Conservation (phyloP, 2,888 invertebrate genomes). For the Drosophila imparisetae region DNA sequence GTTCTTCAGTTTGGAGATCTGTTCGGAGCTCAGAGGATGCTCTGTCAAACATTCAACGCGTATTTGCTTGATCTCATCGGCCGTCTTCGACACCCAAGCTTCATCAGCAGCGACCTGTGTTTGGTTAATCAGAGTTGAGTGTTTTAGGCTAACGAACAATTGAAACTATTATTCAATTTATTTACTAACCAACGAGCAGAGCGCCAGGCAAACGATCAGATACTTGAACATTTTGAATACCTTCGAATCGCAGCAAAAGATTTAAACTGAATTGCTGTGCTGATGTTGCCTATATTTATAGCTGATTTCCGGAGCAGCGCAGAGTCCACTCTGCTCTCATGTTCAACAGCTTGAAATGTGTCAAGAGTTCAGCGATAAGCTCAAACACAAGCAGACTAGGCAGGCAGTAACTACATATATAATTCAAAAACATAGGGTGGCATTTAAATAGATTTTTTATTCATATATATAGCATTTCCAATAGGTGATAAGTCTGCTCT, state of each 20-base stretch:
- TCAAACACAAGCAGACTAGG: slow-evolving; percentile 12
- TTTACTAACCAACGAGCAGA: slow-evolving; percentile 61
- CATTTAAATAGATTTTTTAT: slow-evolving; percentile 10
- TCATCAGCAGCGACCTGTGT: slow-evolving; percentile 70
- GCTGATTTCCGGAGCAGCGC: slow-evolving; percentile 22
- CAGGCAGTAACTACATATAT: slow-evolving; percentile 9
- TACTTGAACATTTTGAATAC: slow-evolving; percentile 58
- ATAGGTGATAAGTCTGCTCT: slow-evolving; percentile 17
- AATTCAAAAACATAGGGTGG: slow-evolving; percentile 9
- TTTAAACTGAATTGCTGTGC: slow-evolving; percentile 42
- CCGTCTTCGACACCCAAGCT: slow-evolving; percentile 77
- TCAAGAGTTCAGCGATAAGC: slow-evolving; percentile 63
- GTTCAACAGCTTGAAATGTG: slow-evolving; percentile 36
- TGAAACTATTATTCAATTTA: neutral
- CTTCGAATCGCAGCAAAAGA: slow-evolving; percentile 35
- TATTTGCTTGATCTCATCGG: slow-evolving; percentile 74
- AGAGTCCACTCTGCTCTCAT: slow-evolving; percentile 11
- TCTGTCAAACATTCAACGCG: slow-evolving; percentile 75
- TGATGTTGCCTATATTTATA: slow-evolving; percentile 50
- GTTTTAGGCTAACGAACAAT: neutral
- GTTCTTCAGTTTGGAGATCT: slow-evolving; percentile 67
- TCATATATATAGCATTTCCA: slow-evolving; percentile 11
- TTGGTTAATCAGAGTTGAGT: neutral
- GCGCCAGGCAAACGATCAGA: slow-evolving; percentile 58
- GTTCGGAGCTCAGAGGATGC: slow-evolving; percentile 64